Evolutionary conservation across 2,113 vertebrate species (phyloP).

Genomic region (Anolis sagrei): DNA sequence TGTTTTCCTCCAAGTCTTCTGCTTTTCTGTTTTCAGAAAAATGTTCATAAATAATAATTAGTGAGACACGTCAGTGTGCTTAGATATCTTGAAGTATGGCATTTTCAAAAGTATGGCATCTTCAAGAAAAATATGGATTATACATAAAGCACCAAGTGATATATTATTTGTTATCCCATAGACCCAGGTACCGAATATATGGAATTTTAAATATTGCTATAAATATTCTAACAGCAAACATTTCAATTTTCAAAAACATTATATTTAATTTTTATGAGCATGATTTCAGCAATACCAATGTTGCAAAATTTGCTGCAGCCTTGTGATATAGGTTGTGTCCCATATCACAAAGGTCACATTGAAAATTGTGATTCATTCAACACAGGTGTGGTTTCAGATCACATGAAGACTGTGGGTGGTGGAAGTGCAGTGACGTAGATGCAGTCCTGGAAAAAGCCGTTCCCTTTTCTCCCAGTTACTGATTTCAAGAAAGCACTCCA

Average conservation of each 20-base stretch:
- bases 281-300: constrained; percentile 55
- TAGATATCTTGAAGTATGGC: too few species aligned
- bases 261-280: background rate
- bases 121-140: background rate
- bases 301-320: constrained; percentile 56
- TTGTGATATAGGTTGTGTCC: constrained; percentile 45
- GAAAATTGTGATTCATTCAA: background rate
- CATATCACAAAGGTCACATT: constrained; percentile 51
- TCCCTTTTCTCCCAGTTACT: background rate
- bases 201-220: constrained; percentile 38
- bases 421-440: background rate
- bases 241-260: background rate
- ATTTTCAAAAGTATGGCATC: too few species aligned
- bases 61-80: too few species aligned
- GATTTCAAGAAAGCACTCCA: background rate
- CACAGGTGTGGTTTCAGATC: background rate
- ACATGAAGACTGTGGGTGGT: background rate
- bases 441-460: background rate
- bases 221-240: constrained; percentile 25
- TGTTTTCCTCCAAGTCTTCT: too few species aligned
- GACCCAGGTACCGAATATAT: constrained; percentile 47
- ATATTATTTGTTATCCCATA: background rate
- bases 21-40: too few species aligned
- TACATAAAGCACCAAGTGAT: background rate
- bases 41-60: too few species aligned